Conservation (phyloP, 2,113 vertebrate genomes). For the Malurus alboscapulatus region DNA sequence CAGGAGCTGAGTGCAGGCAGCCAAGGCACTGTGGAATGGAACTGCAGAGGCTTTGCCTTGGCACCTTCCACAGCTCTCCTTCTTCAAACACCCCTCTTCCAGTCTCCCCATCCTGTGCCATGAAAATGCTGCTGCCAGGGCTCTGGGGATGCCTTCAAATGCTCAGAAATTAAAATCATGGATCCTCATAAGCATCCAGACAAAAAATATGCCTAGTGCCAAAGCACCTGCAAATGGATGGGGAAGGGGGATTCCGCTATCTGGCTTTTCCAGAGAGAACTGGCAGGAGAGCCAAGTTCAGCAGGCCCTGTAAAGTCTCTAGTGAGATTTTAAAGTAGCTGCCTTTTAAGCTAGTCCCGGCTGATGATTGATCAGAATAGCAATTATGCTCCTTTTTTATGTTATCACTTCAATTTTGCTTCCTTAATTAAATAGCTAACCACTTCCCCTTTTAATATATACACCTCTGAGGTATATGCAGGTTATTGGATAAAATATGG, state of each 20-base stretch:
- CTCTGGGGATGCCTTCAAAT: neutral
- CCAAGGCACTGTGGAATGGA: neutral
- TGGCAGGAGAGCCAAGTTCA: neutral
- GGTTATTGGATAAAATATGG: neutral
- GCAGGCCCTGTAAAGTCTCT: neutral
- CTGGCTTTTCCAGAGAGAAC: neutral
- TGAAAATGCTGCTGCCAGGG: neutral
- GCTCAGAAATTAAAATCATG: neutral
- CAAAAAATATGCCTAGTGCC: neutral
- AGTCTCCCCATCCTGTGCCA: rapidly evolving
- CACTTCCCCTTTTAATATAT: neutral
- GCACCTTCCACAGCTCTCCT: rapidly evolving
- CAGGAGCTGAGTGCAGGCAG: neutral
- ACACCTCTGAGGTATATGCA: neutral
- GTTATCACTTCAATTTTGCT: neutral
- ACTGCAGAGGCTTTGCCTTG: neutral
- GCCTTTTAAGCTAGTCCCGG: neutral
- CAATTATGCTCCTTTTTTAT: neutral
- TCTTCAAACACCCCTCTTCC: neutral
- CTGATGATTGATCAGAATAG: neutral
- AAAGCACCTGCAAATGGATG: neutral
- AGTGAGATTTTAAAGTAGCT: neutral
- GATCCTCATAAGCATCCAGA: neutral
- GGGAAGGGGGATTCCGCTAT: neutral
- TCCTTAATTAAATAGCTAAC: constrained; percentile 29